A percentile compares a stretch with the other conserved stretches of the same genome.
Evolutionary conservation across 2,888 invertebrate species (phyloP).

Genomic region (Ceratothoa steindachneri): DNA sequence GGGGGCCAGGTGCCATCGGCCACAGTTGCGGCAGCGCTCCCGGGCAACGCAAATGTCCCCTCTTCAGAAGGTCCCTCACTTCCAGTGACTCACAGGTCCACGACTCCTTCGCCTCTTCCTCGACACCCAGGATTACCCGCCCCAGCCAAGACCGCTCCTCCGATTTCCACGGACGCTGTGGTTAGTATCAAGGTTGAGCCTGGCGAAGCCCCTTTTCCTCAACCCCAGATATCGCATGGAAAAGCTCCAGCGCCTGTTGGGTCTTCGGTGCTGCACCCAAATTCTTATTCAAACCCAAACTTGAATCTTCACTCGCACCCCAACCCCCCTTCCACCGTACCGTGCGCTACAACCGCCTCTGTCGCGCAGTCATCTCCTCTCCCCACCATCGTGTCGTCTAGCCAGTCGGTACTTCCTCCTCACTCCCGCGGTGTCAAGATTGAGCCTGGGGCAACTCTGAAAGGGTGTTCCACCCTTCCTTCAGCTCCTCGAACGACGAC

Average conservation of each 20-base stretch:
- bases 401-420: neutral
- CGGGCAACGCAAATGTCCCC: neutral
- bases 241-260: neutral
- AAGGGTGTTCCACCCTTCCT: neutral
- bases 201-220: neutral
- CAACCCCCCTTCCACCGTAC: neutral
- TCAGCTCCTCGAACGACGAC: neutral
- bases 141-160: neutral
- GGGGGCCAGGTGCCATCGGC: neutral
- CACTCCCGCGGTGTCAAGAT: neutral
- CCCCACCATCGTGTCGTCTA: neutral
- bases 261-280: neutral
- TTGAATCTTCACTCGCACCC: neutral
- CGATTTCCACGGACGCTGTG: neutral
- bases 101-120: slow-evolving; percentile 8
- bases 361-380: slow-evolving; percentile 2
- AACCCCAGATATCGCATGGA: neutral
- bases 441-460: neutral
- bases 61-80: neutral
- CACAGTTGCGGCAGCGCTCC: neutral
- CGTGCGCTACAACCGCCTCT: neutral
- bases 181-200: neutral
- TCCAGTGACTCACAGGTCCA: neutral
- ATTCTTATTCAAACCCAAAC: neutral
- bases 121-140: neutral